These are phyloP conservation scores for Gavia stellata DNA, from an alignment of 2,113 vertebrate genomes.

Conservation along the genomic window DNA sequence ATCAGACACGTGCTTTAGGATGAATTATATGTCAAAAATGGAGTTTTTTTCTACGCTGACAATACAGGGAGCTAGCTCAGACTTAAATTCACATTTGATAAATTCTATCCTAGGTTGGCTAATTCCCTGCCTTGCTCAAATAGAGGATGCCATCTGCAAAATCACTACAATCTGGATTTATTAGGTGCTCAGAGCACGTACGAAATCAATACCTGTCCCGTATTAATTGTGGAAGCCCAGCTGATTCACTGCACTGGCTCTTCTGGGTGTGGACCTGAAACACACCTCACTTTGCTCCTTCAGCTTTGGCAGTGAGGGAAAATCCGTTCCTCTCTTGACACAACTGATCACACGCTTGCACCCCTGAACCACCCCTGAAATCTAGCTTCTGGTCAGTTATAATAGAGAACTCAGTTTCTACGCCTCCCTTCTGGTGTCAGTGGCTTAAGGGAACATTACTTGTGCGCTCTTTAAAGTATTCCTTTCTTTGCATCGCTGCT, in stretches of 20 bases:
- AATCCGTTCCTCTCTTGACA: background rate
- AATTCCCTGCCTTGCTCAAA: background rate
- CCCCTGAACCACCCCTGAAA: background rate
- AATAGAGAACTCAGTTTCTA: background rate
- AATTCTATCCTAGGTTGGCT: background rate
- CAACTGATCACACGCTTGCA: background rate
- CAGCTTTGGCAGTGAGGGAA: background rate
- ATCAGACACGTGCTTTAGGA: background rate
- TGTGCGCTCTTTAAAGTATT: background rate
- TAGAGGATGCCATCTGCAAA: background rate
- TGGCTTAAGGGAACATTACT: background rate
- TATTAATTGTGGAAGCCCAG: background rate
- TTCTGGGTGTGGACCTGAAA: background rate
- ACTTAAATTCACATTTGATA: background rate
- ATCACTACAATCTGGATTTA: background rate
- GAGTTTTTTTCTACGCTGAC: background rate
- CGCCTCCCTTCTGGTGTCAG: background rate
- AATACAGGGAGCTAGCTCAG: background rate
- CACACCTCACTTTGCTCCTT: background rate
- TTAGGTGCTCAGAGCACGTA: background rate
- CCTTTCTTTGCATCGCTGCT: background rate
- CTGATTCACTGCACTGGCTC: background rate
- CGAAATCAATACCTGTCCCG: background rate
- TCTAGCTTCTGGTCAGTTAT: background rate
- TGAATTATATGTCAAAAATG: background rate